Evolutionary conservation across 2,113 vertebrate species (phyloP), one percentile per base, ranked within the genome.

Genomic region (Mustela lutreola): DNA sequence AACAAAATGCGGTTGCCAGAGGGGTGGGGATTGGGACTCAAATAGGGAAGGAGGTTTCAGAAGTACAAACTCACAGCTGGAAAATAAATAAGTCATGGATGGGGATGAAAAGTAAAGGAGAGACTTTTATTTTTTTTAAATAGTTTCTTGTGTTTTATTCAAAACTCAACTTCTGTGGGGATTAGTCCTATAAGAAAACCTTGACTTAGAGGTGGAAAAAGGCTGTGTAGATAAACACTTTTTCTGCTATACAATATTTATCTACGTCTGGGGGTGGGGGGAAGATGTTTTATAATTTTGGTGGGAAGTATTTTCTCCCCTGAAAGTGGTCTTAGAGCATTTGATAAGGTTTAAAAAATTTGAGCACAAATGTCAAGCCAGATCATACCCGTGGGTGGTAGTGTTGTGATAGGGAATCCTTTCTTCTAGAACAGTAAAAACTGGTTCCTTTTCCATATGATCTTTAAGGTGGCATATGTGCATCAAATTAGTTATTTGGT

Each of bases 311-410:
- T 67, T 92, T 79, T 63, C 75, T 94, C 11, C 48, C 19, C 5
- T 33, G 18, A 90, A 92, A 95, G 60, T 45, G 88, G 9, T 82
- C 45, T 85, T 65, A 87, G 80, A 65, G 26, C 18, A 95, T 75
- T 85, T 97, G 71, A 97, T 86, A 94, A 96, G 16, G 28, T 93
- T 91, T 96, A 70, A 94, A 84, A 96, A 80, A n/a, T 90, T 65
- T 65, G 94, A 53, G 28, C 8, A 70, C 45, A 93, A 79, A 93
- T 81, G 39, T 90, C 50, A 95, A 87, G 81, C 63, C 45, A 92
- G 33, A 89, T 33, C 2, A 0, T 80, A 84, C n/a, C 18, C 75
- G 1, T 48, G 53, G 26, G 24, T 96, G 42, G 18, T 71, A 85
- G 19, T 50, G 8, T 33, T 95, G 18, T 83, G 92, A 84, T 14